Conservation (phyloP, 2,888 invertebrate genomes). For the Tinea trinotella region DNA sequence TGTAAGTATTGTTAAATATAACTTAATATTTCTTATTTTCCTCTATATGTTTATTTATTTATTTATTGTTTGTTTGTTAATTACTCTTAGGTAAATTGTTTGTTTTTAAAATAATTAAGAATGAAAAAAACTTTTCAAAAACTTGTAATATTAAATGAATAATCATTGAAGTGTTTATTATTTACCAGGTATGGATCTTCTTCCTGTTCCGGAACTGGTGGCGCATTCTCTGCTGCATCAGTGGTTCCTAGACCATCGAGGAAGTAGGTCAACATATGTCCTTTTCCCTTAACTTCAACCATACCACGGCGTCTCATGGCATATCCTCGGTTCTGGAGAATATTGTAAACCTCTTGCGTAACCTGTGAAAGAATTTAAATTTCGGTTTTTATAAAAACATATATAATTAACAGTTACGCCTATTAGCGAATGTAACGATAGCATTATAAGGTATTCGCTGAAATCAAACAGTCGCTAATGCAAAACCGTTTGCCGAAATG, state of each 20-base stretch:
- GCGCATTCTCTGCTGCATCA: constrained; percentile 24
- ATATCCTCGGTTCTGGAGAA: constrained; percentile 83
- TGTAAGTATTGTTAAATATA: constrained; percentile 25
- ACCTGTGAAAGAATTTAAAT: constrained; percentile 69
- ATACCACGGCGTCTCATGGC: constrained; percentile 87
- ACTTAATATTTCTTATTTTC: neutral
- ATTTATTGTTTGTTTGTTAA: too few species aligned
- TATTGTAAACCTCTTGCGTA: constrained; percentile 89
- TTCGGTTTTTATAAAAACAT: neutral
- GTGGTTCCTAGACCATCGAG: constrained; percentile 66
- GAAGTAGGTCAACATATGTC: constrained; percentile 94
- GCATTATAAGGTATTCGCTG: too few species aligned
- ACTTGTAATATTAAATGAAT: neutral
- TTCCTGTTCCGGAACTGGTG: constrained; percentile 24
- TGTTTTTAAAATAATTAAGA: too few species aligned
- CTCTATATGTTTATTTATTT: neutral
- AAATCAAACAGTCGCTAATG: too few species aligned
- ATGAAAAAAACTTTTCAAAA: too few species aligned
- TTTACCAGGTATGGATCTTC: constrained; percentile 45
- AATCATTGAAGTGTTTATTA: neutral
- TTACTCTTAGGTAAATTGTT: too few species aligned
- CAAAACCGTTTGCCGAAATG: too few species aligned
- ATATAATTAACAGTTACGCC: too few species aligned
- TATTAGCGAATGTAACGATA: too few species aligned
- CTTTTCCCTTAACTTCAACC: constrained; percentile 94